Evolutionary conservation across 2,113 vertebrate genomes (phyloP).

Genomic region (Xenopus borealis): DNA sequence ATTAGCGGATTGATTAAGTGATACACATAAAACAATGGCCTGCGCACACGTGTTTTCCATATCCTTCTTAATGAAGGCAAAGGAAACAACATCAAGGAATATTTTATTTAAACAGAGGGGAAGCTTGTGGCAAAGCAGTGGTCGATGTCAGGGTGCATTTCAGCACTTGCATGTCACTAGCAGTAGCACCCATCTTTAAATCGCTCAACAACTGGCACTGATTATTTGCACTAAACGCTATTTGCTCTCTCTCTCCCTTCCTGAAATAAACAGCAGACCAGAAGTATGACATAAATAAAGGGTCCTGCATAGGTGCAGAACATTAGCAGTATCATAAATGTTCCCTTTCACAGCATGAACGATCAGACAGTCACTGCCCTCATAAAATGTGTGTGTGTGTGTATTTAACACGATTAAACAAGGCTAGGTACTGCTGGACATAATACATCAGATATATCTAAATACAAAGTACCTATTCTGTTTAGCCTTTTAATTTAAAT

Average conservation of each 20-base stretch:
- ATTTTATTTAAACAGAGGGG: constrained; percentile 6
- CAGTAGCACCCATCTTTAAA: not conserved
- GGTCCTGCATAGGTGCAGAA: not conserved
- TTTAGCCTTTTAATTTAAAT: constrained; percentile 35
- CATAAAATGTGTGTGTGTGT: not conserved
- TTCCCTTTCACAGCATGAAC: not conserved
- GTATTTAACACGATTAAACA: no score
- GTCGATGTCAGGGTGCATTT: constrained; percentile 23
- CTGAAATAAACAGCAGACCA: no score
- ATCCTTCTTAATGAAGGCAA: constrained; percentile 54
- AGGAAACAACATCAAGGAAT: constrained; percentile 47
- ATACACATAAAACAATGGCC: constrained; percentile 47
- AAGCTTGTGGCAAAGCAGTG: constrained; percentile 6
- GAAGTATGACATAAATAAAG: not conserved
- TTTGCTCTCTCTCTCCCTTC: no score
- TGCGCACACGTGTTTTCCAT: constrained; percentile 54
- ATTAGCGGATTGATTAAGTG: constrained; percentile 60
- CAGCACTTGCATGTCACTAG: constrained; percentile 4
- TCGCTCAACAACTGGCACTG: not conserved
- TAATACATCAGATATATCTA: constrained; percentile 15
- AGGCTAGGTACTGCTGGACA: constrained; percentile 11
- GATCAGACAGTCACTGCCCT: no score
- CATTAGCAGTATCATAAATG: not conserved
- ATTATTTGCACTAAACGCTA: constrained; percentile 5
- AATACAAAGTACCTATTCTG: constrained; percentile 17